phyloP scores from a whole-genome alignment of 2,888 invertebrate genomes.

The Pammene fasciana region DNA sequence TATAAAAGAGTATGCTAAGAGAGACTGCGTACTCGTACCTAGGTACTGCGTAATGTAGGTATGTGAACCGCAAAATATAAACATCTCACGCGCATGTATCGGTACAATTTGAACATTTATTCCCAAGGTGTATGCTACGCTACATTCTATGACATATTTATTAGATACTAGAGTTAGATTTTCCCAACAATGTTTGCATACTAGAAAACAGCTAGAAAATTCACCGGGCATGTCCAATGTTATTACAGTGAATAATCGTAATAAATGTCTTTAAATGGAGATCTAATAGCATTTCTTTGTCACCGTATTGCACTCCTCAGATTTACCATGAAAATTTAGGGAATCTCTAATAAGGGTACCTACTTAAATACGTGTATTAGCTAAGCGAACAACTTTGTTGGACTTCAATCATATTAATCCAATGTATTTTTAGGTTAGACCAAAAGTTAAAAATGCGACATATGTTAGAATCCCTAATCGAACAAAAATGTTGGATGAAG shows the following conservation, averaged over 20 bases:
- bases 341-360: too few relatives aligned
- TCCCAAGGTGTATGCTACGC: constrained; percentile 49
- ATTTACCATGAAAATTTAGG: too few relatives aligned
- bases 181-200: constrained; percentile 51
- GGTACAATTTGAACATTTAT: constrained; percentile 50
- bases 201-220: constrained; percentile 67
- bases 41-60: constrained; percentile 11
- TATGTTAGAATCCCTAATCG: constrained; percentile 45
- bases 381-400: constrained; percentile 60
- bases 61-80: constrained; percentile 45
- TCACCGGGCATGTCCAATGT: constrained; percentile 61
- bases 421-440: constrained; percentile 55
- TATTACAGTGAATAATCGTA: constrained; percentile 68
- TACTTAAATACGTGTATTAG: too few relatives aligned
- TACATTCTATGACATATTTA: constrained; percentile 61
- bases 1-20: not conserved
- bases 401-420: constrained; percentile 18
- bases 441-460: constrained; percentile 60
- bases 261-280: constrained; percentile 33
- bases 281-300: too few relatives aligned
- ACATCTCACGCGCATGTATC: constrained; percentile 46
- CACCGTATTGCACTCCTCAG: too few relatives aligned
- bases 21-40: not conserved
- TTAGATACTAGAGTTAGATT: constrained; percentile 47
- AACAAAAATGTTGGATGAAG: constrained; percentile 50